These are phyloP conservation scores for Morus bassanus DNA, from an alignment of 2,797 vertebrate species.

Conservation along the genomic window DNA sequence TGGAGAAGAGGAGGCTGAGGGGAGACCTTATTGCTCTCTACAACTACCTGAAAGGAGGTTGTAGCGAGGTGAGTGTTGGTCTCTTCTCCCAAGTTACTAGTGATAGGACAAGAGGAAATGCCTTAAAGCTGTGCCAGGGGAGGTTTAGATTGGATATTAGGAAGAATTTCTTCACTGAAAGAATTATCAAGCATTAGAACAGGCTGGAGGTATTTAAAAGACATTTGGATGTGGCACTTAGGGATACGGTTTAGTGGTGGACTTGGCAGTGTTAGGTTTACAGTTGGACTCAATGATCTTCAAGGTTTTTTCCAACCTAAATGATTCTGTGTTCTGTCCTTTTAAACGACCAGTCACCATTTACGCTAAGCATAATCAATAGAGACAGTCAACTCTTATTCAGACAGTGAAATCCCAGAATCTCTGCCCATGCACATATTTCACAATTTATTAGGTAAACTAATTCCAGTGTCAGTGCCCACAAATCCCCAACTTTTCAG, in stretches of 20 bases:
- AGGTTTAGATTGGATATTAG: background rate
- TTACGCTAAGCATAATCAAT: background rate
- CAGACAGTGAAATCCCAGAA: too few relatives aligned
- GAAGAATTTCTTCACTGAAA: background rate
- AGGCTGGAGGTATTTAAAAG: background rate
- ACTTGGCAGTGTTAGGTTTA: background rate
- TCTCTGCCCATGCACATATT: background rate
- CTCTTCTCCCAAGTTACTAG: too few relatives aligned
- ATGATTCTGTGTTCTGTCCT: background rate
- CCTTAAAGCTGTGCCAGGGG: background rate
- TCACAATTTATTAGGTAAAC: background rate
- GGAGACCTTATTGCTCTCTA: too few relatives aligned
- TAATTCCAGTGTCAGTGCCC: background rate
- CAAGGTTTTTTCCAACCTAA: background rate
- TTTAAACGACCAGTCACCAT: background rate
- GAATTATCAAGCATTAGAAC: background rate
- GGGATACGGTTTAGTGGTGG: background rate
- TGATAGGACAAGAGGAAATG: background rate
- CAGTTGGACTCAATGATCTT: background rate
- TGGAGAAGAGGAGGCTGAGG: too few relatives aligned
- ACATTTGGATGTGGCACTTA: background rate
- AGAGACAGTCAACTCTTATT: background rate
- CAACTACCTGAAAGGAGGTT: background rate
- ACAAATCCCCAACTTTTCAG: background rate
- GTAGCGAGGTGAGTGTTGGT: background rate